These are phyloP conservation scores for Actias luna DNA, from an alignment of 2,888 invertebrate genomes.

Conservation along the genomic window DNA sequence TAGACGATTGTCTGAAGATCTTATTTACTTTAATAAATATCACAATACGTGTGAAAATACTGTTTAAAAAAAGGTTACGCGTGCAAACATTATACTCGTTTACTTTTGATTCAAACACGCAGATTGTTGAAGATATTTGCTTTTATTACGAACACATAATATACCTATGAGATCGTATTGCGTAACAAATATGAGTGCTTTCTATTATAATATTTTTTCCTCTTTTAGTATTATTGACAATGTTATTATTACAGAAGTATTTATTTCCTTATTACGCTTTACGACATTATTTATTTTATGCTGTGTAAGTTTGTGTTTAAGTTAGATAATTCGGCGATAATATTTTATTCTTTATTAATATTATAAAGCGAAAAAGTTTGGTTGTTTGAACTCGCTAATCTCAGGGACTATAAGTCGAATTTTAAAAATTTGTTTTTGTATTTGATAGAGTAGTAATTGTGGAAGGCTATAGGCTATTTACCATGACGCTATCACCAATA, in stretches of 20 bases:
- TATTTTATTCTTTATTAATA: background rate
- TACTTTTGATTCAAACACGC: background rate
- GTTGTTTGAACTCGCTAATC: no score
- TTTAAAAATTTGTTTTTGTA: no score
- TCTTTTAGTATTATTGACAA: background rate
- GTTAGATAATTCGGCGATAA: background rate
- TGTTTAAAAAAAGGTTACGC: background rate
- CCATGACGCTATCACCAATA: no score
- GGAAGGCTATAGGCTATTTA: no score
- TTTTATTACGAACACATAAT: background rate
- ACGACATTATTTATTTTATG: background rate
- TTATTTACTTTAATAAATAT: conserved; percentile 10
- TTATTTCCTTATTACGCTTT: background rate
- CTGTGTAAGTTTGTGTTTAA: background rate
- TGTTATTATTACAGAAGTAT: background rate
- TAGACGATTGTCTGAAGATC: conserved; percentile 4
- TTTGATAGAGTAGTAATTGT: no score
- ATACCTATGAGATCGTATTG: background rate
- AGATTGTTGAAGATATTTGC: background rate
- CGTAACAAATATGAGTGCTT: background rate
- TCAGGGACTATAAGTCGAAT: no score
- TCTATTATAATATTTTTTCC: background rate
- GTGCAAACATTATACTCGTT: background rate
- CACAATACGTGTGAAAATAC: conserved; percentile 13
- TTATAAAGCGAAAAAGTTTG: background rate